Evolutionary conservation across 64 coral and sea anemone genomes (phyloP).

Genomic region (Catalaphyllia jardinei): DNA sequence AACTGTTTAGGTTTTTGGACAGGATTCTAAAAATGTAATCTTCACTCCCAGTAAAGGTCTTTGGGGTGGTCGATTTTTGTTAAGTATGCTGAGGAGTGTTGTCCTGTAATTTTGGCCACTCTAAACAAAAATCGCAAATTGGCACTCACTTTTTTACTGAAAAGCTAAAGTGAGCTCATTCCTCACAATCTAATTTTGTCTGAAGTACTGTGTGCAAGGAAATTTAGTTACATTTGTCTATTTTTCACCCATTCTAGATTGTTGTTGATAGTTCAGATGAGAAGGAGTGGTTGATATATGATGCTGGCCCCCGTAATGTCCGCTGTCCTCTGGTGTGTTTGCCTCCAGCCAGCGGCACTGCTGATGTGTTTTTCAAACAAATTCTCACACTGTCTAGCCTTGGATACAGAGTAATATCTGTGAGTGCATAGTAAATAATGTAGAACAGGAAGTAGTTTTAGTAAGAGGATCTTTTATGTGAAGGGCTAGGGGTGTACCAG

Average conservation of each 20-base stretch:
- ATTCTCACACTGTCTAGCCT: conserved; percentile 88
- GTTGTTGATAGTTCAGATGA: conserved; percentile 83
- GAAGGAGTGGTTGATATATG: conserved; percentile 95
- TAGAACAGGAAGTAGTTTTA: no score
- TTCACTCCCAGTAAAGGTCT: no score
- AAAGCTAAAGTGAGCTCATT: no score
- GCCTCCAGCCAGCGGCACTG: conserved; percentile 96
- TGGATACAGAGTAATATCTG: conserved; percentile 94
- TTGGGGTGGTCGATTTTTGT: neutral
- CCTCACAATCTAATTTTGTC: no score
- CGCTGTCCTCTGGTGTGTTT: conserved; percentile 90
- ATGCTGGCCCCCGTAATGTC: conserved; percentile 87
- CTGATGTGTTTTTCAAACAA: conserved; percentile 98
- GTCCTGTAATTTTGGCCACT: no score
- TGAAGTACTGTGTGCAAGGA: neutral
- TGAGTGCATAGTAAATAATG: conserved; percentile 32
- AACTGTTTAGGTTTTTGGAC: no score
- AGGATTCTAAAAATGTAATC: no score
- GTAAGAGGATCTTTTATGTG: no score
- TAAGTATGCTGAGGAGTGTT: no score
- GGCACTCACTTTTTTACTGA: no score
- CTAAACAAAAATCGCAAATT: no score
- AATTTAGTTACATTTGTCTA: neutral
- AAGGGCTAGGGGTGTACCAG: no score
- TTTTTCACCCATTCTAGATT: conserved; percentile 53